These are phyloP conservation scores for Papilio machaon DNA, from an alignment of 1,140 invertebrate species.

Conservation along the genomic window DNA sequence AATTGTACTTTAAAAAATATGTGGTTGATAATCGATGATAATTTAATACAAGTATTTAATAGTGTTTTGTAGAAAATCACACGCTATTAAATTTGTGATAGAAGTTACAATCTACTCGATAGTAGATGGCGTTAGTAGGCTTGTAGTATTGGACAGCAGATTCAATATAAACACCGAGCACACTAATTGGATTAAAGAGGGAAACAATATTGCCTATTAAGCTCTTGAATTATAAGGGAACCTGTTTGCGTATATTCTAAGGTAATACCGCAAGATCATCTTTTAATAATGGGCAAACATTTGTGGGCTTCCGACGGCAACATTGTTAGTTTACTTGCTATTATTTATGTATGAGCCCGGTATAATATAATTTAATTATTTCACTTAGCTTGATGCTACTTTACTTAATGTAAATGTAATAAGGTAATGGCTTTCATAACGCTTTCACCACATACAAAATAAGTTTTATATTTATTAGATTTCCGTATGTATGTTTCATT, in stretches of 20 bases:
- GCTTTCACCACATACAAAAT: neutral
- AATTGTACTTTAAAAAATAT: no score
- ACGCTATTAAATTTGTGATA: constrained; percentile 8
- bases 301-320: constrained; percentile 2
- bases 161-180: constrained; percentile 39
- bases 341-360: constrained; percentile 9
- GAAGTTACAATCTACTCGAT: constrained; percentile 50
- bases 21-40: no score
- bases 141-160: constrained; percentile 4
- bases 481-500: neutral
- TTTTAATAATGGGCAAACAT: constrained; percentile 52
- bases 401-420: neutral
- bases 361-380: constrained; percentile 19
- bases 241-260: constrained; percentile 40
- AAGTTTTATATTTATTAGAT: neutral
- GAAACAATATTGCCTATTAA: constrained; percentile 54
- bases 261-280: constrained; percentile 50
- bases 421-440: neutral
- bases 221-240: constrained; percentile 44
- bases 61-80: neutral
- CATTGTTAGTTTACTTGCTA: constrained; percentile 41
- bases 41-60: no score
- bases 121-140: constrained; percentile 60
- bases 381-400: neutral
- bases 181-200: constrained; percentile 49